Evolutionary conservation across 2,888 invertebrate genomes (phyloP), one percentile per base, ranked within the genome.

Genomic region (Trachelus tabidus): DNA sequence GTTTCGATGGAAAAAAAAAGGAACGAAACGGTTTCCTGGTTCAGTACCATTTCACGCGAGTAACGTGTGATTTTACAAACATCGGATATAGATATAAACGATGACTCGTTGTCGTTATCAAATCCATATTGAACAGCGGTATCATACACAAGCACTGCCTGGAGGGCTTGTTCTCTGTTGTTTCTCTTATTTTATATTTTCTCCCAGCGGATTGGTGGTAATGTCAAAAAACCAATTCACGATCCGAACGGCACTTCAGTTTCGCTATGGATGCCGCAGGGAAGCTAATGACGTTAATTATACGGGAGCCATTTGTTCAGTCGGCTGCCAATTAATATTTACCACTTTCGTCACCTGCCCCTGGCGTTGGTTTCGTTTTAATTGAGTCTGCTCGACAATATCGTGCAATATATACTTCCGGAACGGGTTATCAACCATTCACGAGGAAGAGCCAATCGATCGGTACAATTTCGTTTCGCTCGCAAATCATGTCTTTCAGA

Each of bases 231-330:
- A 56, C 31, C 37, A 37, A 77, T 77, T 68, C 69, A 74, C 73
- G 68, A 35, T 73, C 68, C 34, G 73, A 56, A 40, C 11, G 34
- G 56, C 56, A 56, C 23, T 56, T 56, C 56, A 23, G 56, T 56
- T 23, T 56, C 23, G 2, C 56, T 56, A 56, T 33, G 71, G 56
- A 78, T 79, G 73, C 68, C 34, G 71, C 78, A 30, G 40, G 76
- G 69, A 77, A 75, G 76, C 76, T 76, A 78, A 80, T 77, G 77
- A 77, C 56, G 77, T 76, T 78, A 76, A 69, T 80, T 77, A 73
- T 80, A 76, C 75, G 79, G 75, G 33, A 34, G 40, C 56, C 56
- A 56, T 56, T 56, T 56, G 56, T 23, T 56, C 56, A 56, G 23
- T 56, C 56, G 56, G 9, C 23, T 56, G 56, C 56, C 56, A 71